A percentile compares a stretch with the other conserved stretches of the same genome.
Evolutionary conservation across 2,113 vertebrate genomes (phyloP).

Genomic region (Hippolais icterina): DNA sequence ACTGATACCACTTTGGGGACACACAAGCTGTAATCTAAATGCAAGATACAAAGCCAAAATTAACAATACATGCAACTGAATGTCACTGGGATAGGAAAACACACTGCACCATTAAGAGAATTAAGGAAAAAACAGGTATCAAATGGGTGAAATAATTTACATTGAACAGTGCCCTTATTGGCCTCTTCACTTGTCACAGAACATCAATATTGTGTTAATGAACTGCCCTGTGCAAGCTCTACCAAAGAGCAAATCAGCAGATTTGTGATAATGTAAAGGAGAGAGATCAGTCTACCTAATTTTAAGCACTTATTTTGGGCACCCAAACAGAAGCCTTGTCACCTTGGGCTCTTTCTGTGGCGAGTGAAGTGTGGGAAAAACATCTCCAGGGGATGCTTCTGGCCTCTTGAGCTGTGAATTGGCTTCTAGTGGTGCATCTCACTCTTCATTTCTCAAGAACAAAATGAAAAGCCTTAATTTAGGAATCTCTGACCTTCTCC

Average conservation of each 20-base stretch:
- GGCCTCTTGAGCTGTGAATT: neutral
- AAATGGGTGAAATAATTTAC: slow-evolving; percentile 12
- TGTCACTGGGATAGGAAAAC: neutral
- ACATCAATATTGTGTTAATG: neutral
- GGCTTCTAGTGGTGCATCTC: neutral
- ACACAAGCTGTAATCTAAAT: neutral
- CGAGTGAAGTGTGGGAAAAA: neutral
- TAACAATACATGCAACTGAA: slow-evolving; percentile 4
- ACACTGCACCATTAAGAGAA: neutral
- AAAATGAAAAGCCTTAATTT: neutral
- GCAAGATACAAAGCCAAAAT: slow-evolving; percentile 32
- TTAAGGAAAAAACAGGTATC: neutral
- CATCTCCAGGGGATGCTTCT: neutral
- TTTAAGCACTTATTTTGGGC: neutral
- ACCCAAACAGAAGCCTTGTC: neutral
- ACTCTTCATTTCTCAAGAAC: neutral
- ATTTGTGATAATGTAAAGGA: neutral
- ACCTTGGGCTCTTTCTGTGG: neutral
- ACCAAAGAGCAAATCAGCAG: neutral
- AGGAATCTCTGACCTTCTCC: neutral
- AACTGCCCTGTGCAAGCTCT: neutral
- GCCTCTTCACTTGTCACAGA: neutral
- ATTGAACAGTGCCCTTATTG: neutral
- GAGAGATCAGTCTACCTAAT: neutral
- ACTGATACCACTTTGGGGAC: slow-evolving; percentile 46